Base-by-base conservation (phyloP, 2,113 vertebrate species). In the Sinocyclocheilus maitianheensis region DNA sequence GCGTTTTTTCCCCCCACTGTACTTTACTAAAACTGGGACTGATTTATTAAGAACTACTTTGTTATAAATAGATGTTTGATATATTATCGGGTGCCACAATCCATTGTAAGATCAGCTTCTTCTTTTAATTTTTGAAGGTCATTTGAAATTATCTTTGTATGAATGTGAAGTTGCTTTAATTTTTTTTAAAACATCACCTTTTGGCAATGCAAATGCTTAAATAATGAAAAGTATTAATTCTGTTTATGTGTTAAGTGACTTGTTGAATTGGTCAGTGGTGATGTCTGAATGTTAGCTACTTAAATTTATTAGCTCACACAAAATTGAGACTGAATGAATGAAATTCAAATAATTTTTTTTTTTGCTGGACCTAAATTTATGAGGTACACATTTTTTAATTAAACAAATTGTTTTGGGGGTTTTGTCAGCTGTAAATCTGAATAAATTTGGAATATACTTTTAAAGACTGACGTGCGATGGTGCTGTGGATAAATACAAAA, bases 1-100 rank as follows among this genome's bases (percentile, higher is more conserved):
- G 0, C 4, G 12, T 34, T 63, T 65, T 76, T 62, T 2, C 3
- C 2, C 3, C 5, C 2, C 40, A 18, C 24, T 85, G 75, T 18
- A 77, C 4, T 71, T 85, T 83, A 67, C 62, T n/a, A 80, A 26
- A 34, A 46, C 55, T 84, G 58, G 74, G 46, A 88, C 81, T 46
- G 77, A 46, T 72, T 84, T 67, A 58, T 34, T 76, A 77, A 37
- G 20, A 51, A 26, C 43, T 62, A 80, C 37, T 43, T 34, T 78
- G 16, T 58, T 37, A 58, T 37, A 37, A 20, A 20, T 16, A 78
- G 10, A 46, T 46, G 24, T 55, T 34, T 78, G 9, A 58, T 58
- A 34, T 18, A 43, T 22, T 62, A 16, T 80, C 11, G 8, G 4
- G 34, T 76, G 46, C 24, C 34, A 80, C 43, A 46, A 76, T 51